Evolutionary conservation across 2,113 vertebrate genomes (phyloP).

Genomic region (Rhabdomys dilectus): DNA sequence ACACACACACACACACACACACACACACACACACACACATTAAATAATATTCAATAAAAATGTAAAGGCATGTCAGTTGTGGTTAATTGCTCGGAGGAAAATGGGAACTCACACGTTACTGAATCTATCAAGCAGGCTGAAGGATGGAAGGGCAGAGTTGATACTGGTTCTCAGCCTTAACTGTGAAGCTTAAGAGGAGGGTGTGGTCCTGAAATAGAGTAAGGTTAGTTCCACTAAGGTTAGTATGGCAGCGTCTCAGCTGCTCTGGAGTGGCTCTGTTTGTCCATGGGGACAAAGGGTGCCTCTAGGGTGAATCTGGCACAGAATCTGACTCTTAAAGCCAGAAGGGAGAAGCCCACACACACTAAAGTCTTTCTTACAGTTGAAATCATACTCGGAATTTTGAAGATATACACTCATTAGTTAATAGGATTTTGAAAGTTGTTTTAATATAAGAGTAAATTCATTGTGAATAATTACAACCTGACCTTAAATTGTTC

Average conservation of each 20-base stretch:
- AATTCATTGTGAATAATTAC: constrained; percentile 19
- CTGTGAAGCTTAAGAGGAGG: background rate
- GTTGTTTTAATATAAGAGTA: constrained; percentile 4
- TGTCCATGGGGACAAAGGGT: background rate
- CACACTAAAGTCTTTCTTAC: background rate
- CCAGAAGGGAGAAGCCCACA: background rate
- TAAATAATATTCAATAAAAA: background rate
- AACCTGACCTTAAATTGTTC: background rate
- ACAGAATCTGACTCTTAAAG: background rate
- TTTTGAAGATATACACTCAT: constrained; percentile 6
- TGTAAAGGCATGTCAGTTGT: background rate
- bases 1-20: too few relatives aligned
- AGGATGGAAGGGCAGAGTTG: background rate
- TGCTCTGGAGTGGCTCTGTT: background rate
- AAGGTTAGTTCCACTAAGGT: background rate
- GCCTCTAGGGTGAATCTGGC: background rate
- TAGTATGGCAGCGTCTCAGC: background rate
- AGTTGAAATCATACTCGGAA: background rate
- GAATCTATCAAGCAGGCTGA: background rate
- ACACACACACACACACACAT: background rate
- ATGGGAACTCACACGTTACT: background rate
- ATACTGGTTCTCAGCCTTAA: background rate
- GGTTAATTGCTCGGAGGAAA: background rate
- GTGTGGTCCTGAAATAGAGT: background rate
- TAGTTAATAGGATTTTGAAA: constrained; percentile 5